phyloP scores from a whole-genome alignment of 2,797 vertebrate genomes.

The Pampus argenteus region DNA sequence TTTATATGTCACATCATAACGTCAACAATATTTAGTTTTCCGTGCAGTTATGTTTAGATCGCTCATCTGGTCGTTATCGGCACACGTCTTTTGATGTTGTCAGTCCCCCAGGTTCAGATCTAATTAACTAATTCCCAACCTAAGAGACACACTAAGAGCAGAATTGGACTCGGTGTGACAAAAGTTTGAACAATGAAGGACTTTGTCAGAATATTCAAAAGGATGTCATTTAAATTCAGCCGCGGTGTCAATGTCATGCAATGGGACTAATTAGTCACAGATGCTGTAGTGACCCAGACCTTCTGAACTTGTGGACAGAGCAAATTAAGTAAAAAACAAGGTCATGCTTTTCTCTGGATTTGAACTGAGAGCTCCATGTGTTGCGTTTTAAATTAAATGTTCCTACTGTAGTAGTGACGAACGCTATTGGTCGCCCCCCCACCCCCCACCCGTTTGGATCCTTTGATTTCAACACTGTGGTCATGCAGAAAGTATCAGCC shows the following conservation, averaged over 20 bases:
- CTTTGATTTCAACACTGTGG: background rate
- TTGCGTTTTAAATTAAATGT: constrained; percentile 13
- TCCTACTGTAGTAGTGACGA: background rate
- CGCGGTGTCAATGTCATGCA: constrained; percentile 39
- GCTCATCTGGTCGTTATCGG: background rate
- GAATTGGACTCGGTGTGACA: background rate
- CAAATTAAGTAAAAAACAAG: constrained; percentile 53
- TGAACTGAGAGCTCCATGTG: constrained; percentile 16
- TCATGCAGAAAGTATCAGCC: background rate
- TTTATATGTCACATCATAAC: background rate
- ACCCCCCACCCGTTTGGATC: too few relatives aligned
- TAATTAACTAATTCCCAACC: background rate
- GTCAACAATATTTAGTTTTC: background rate
- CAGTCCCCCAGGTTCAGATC: background rate
- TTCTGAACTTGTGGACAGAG: constrained; percentile 41
- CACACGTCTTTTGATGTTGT: background rate
- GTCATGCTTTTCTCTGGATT: constrained; percentile 26
- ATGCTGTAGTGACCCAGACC: constrained; percentile 23
- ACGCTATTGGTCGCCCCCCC: background rate
- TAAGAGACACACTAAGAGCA: constrained; percentile 2
- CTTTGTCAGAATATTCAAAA: constrained; percentile 38
- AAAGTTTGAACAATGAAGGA: constrained; percentile 29
- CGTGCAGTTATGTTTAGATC: background rate
- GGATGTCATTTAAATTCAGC: constrained; percentile 42
- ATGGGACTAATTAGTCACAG: constrained; percentile 56